Evolutionary conservation across 2,888 invertebrate species (phyloP).

Genomic region (Amblyjoppa proteus): DNA sequence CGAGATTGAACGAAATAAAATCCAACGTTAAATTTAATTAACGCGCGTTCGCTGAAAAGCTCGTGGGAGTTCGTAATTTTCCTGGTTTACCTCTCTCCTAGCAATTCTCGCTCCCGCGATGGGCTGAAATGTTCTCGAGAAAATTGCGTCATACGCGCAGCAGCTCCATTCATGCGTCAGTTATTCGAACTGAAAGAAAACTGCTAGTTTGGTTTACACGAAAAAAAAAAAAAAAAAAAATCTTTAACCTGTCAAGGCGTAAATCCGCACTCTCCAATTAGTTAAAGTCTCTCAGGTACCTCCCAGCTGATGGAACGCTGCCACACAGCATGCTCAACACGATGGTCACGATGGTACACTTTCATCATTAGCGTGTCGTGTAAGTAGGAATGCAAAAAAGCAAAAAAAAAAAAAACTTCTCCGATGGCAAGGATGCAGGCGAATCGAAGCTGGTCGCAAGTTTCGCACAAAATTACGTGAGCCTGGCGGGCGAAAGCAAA

Average conservation of each 20-base stretch:
- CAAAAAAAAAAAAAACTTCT: slow-evolving; percentile 68
- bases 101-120: background rate
- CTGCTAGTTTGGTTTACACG: background rate
- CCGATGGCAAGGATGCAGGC: slow-evolving; percentile 33
- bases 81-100: background rate
- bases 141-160: background rate
- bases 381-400: background rate
- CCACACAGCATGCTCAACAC: background rate
- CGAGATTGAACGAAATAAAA: background rate
- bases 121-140: background rate
- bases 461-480: slow-evolving; percentile 23
- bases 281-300: background rate
- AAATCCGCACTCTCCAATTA: background rate
- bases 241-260: background rate
- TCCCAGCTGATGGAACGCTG: background rate
- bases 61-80: background rate
- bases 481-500: slow-evolving; percentile 9
- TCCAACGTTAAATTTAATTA: slow-evolving; percentile 64
- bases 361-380: background rate
- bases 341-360: background rate
- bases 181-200: background rate
- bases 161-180: background rate
- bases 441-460: slow-evolving; percentile 15
- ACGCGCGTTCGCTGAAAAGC: slow-evolving; percentile 38
- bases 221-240: background rate